These are phyloP conservation scores for Hypomecis atomaria DNA, from an alignment of 2,888 invertebrate species.

Conservation along the genomic window DNA sequence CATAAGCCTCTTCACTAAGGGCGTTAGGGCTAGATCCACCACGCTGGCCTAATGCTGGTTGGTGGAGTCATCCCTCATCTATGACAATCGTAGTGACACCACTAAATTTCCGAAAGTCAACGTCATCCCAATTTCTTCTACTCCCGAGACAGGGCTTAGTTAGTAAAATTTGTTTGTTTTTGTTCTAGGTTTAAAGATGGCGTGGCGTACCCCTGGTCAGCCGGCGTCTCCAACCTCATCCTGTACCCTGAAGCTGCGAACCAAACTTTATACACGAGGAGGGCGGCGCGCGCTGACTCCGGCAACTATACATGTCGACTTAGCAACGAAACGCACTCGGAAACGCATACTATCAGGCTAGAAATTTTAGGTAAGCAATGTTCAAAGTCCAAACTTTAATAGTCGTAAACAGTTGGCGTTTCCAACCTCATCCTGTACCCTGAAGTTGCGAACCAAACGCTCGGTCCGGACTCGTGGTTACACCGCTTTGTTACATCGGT, in stretches of 20 bases:
- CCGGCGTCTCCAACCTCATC: constrained; percentile 88
- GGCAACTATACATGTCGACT: constrained; percentile 91
- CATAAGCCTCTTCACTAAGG: too few relatives aligned
- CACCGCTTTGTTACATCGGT: too few relatives aligned
- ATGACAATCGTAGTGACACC: too few relatives aligned
- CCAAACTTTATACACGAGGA: constrained; percentile 90
- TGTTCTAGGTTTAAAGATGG: constrained; percentile 89
- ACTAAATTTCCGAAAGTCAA: too few relatives aligned
- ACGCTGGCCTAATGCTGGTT: too few relatives aligned
- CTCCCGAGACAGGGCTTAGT: too few relatives aligned
- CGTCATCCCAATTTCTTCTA: too few relatives aligned
- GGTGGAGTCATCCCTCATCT: too few relatives aligned
- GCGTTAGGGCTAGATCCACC: too few relatives aligned
- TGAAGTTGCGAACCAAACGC: constrained; percentile 91
- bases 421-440: constrained; percentile 90
- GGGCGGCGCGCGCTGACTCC: constrained; percentile 86
- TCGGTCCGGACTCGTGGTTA: too few relatives aligned
- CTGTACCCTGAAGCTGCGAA: constrained; percentile 91
- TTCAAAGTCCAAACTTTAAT: too few relatives aligned
- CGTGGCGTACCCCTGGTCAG: constrained; percentile 90
- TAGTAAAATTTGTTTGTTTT: constrained; percentile 10
- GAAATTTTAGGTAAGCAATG: constrained; percentile 86
- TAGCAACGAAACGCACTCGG: constrained; percentile 88
- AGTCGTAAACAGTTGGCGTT: constrained; percentile 87
- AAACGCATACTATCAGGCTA: constrained; percentile 87